Evolutionary conservation across 1,140 invertebrate genomes (phyloP).

Genomic region (Gonatopus flavifemur): DNA sequence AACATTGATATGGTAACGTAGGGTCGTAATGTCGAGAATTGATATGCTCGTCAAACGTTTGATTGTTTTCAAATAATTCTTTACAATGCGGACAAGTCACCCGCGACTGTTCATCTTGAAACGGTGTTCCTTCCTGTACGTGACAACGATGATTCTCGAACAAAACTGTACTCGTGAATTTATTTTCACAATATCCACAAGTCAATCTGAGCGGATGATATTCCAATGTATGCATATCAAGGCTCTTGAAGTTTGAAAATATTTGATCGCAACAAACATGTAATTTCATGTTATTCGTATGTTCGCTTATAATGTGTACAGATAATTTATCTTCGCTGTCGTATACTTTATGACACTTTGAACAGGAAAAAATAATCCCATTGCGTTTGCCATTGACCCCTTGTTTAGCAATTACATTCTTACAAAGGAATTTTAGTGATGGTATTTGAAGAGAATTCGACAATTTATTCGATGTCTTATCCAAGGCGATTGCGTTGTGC

Average conservation of each 20-base stretch:
- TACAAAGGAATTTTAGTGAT: constrained; percentile 16
- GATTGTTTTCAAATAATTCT: not conserved
- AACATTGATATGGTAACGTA: constrained; percentile 28
- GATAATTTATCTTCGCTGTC: not conserved
- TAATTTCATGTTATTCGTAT: not conserved
- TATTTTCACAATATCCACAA: constrained; percentile 38
- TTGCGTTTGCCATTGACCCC: not conserved
- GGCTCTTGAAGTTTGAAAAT: no score
- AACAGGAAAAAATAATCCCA: not conserved
- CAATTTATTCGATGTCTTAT: not conserved
- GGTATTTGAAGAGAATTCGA: constrained; percentile 10
- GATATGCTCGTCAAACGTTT: constrained; percentile 38
- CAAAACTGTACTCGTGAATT: constrained; percentile 15
- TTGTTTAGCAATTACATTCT: not conserved
- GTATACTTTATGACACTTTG: not conserved
- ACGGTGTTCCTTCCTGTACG: constrained; percentile 11
- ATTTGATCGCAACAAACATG: no score
- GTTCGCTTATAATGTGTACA: not conserved
- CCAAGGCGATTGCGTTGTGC: not conserved
- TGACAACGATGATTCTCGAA: constrained; percentile 35
- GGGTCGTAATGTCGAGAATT: constrained; percentile 28
- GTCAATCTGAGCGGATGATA: constrained; percentile 23
- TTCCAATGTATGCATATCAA: not conserved
- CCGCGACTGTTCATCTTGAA: constrained; percentile 24
- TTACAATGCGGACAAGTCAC: constrained; percentile 29